phyloP scores from a whole-genome alignment of 1,140 invertebrate species.

The Luehdorfia chinensis region DNA sequence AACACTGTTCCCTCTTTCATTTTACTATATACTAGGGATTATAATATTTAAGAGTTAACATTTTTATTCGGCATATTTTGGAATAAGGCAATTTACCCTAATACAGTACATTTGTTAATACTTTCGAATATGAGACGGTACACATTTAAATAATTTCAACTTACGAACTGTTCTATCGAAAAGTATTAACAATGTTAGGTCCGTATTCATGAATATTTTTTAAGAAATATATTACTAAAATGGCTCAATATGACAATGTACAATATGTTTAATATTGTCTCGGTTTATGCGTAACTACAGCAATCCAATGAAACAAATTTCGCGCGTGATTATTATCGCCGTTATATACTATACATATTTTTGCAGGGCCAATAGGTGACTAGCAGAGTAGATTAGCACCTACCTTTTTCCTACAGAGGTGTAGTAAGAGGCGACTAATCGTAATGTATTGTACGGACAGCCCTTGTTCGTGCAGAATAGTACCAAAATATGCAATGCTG shows the following conservation, averaged over 20 bases:
- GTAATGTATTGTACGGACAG: too few relatives aligned
- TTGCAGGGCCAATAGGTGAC: too few relatives aligned
- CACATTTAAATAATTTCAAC: too few relatives aligned
- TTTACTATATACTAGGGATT: not conserved
- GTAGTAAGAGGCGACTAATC: too few relatives aligned
- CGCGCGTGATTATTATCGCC: too few relatives aligned
- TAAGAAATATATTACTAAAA: not conserved
- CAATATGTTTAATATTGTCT: not conserved
- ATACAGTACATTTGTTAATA: slow-evolving; percentile 5
- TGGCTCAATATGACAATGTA: not conserved
- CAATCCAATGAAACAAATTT: not conserved
- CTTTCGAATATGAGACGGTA: not conserved
- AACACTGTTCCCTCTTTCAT: slow-evolving; percentile 6
- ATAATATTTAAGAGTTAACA: slow-evolving; percentile 9
- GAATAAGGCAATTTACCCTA: slow-evolving; percentile 14
- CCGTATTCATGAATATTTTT: slow-evolving; percentile 9
- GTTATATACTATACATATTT: too few relatives aligned
- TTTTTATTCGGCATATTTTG: slow-evolving; percentile 8
- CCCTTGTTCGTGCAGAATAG: too few relatives aligned
- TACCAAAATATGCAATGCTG: too few relatives aligned
- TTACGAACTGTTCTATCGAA: not conserved
- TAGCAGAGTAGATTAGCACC: too few relatives aligned
- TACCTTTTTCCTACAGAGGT: too few relatives aligned
- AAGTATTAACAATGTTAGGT: not conserved
- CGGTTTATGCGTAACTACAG: not conserved